Evolutionary conservation across 2,888 invertebrate genomes (phyloP), one percentile per base, ranked within the genome.

Genomic region (Eucriotettix oculatus): DNA sequence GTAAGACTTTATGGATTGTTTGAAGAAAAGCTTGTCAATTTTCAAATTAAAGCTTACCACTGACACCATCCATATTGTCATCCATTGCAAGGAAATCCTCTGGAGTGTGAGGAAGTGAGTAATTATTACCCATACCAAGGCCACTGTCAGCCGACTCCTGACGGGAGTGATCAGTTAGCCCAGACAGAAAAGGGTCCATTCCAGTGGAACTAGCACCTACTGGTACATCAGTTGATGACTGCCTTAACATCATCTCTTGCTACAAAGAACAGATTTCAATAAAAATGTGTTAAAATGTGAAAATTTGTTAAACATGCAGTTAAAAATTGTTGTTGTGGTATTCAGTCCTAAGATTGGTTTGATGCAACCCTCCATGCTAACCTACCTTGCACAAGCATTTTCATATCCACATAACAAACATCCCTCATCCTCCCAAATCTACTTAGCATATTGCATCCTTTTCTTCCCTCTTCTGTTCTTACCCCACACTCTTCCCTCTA

Each of bases 101-200:
- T 9, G 94, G 92, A 60, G 94, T 93, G 74, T 90, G 88, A 56
- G 92, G 90, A 78, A 93, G 83, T 64, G 91, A 90, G 76, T 92
- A 94, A 66, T 84, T 85, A 62, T 87, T 84, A 66, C 88, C 85
- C 78, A 94, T 87, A 70, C 94, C 94, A 64, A 95, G 79, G 58
- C 96, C 96, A 73, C 92, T 93, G 74, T 96, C 95, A 12, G 91
- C 91, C 12, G 93, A 93, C 75, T 94, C 95, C 74, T 96, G 95
- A 65, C 95, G 81, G 68, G 92, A 87, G 75, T 96, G 96, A 70
- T 93, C 93, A 60, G 85, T 84, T 68, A 87, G 77, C 57, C 87
- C 85, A 5, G 88, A 86, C 64, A 90, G 76, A 76, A 89, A 90
- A 63, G 90, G 89, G 73, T 90, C 89, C 76, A 86, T 76, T 42